Conservation (phyloP, 2,113 vertebrate genomes). For the Aptenodytes forsteri region DNA sequence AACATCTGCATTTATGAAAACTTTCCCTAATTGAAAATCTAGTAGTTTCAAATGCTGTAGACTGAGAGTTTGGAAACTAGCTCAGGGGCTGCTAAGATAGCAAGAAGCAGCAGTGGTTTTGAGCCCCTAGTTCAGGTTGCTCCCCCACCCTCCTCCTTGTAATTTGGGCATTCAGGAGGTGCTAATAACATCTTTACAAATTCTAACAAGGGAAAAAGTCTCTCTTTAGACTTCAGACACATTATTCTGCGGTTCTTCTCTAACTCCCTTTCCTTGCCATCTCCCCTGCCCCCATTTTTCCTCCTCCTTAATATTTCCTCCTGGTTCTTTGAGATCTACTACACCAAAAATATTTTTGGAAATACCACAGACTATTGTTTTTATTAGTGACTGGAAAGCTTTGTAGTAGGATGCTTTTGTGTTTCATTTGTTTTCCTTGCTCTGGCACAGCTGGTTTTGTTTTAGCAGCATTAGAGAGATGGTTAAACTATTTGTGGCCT, state of each 20-base stretch:
- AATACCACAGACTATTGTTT: conserved; percentile 78
- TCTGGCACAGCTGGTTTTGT: conserved; percentile 77
- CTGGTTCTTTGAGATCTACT: conserved; percentile 68
- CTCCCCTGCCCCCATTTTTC: not conserved
- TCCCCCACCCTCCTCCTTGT: not conserved
- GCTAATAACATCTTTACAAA: not conserved
- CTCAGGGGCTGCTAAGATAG: conserved; percentile 9
- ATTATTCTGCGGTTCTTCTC: not conserved
- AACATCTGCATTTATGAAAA: conserved; percentile 45
- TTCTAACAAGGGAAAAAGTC: not conserved
- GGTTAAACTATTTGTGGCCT: conserved; percentile 74
- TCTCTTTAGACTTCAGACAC: not conserved
- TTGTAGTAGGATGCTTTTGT: conserved; percentile 76
- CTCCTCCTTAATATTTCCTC: conserved; percentile 30
- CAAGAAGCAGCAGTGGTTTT: not conserved
- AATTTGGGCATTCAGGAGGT: not conserved
- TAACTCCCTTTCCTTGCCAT: not conserved
- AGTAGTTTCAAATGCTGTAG: conserved; percentile 42
- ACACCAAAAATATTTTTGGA: conserved; percentile 78
- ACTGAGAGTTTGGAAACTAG: conserved; percentile 13
- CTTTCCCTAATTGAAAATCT: conserved; percentile 52
- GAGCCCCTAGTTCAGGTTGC: not conserved
- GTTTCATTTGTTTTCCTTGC: conserved; percentile 79
- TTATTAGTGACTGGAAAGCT: conserved; percentile 78
- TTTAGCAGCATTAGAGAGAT: conserved; percentile 76